Evolutionary conservation across 1,140 invertebrate species (phyloP), one percentile per base, ranked within the genome.

Genomic region (Neodiprion lecontei): DNA sequence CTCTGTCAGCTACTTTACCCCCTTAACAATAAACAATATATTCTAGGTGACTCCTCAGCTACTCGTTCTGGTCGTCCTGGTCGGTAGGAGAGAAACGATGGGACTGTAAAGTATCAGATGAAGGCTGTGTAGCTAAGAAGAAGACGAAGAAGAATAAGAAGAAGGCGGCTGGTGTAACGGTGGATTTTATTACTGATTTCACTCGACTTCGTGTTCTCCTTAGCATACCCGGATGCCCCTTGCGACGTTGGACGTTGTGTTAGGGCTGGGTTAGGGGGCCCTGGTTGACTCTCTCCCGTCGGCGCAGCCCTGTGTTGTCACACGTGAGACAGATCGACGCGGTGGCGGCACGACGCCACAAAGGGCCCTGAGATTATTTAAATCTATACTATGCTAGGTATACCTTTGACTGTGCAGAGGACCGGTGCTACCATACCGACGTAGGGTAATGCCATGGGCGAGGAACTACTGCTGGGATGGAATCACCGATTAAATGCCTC

Each of bases 281-380:
- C n/a, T 10, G 50, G 50, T 53, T 53, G 10, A 47, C 17, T 11
- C 11, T 4, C 17, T 50, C 11, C 68, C 21, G 21, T 67, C 70
- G 49, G 61, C 49, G 72, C 50, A 73, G 71, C 28, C 17, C 28
- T 28, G 67, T 49, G 69, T 28, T 71, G 69, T 71, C 69, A n/a
- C 28, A 40, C 23, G 67, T 66, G 74, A 76, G 75, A 75, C 70
- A 70, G 77, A 80, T 78, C 68, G 74, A 78, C 78, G 78, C 72
- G 67, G 65, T 73, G 75, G 77, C 77, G 79, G 78, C 78, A 67
- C 78, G 76, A 77, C 78, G 72, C 68, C 72, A 77, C 76, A 72
- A 76, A 77, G 73, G 75, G 48, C 72, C 66, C 47, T 49, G 73
- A 78, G 78, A 80, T 80, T 80, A 81, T 79, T 80, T 71, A 74